Evolutionary conservation across 2,113 vertebrate genomes (phyloP).

Genomic region (Polypterus bichir): DNA sequence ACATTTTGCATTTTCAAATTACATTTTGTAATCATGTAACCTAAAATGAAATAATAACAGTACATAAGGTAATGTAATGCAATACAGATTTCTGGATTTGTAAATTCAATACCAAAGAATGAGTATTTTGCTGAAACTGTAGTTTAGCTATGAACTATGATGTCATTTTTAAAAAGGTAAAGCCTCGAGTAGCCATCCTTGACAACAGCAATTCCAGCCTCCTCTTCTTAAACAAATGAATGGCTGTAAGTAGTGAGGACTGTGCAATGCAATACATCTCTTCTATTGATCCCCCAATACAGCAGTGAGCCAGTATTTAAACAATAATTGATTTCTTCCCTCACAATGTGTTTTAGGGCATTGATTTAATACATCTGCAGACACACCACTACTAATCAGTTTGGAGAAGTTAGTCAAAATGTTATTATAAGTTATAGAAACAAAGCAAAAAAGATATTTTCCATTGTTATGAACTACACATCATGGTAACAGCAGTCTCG

Average conservation of each 20-base stretch:
- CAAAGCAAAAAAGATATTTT: constrained; percentile 9
- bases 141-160: too few species aligned
- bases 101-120: too few species aligned
- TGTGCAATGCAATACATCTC: constrained; percentile 52
- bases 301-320: constrained; percentile 47
- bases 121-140: too few species aligned
- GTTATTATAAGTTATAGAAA: constrained; percentile 38
- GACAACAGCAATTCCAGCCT: constrained; percentile 8
- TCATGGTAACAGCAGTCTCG: too few species aligned
- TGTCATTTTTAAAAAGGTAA: too few species aligned
- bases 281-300: constrained; percentile 53
- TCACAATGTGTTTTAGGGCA: constrained; percentile 49
- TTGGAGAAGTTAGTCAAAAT: constrained; percentile 52
- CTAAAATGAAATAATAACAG: too few species aligned
- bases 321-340: constrained; percentile 67
- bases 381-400: constrained; percentile 50
- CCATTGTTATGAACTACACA: neutral
- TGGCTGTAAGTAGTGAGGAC: constrained; percentile 45
- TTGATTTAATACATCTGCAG: constrained; percentile 57
- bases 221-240: constrained; percentile 34
- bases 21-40: too few species aligned
- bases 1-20: too few species aligned
- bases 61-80: too few species aligned
- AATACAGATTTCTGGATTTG: too few species aligned
- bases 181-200: neutral